These are phyloP conservation scores for Telmatherina bonti DNA, from an alignment of 2,797 vertebrate genomes.

Conservation along the genomic window DNA sequence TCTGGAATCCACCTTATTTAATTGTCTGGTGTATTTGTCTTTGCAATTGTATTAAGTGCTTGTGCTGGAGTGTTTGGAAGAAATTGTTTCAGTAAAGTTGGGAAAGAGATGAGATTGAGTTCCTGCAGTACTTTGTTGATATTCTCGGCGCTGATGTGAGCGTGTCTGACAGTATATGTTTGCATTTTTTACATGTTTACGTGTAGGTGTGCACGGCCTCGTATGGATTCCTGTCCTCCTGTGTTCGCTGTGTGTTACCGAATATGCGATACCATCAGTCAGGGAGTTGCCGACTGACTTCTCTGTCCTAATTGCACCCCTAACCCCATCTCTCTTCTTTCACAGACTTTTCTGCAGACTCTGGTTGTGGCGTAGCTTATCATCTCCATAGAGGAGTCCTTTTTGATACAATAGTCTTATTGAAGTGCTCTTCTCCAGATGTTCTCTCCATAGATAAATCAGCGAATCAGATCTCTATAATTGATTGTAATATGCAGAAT, in stretches of 20 bases:
- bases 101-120: constrained; percentile 31
- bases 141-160: neutral
- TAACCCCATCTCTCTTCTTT: constrained; percentile 63
- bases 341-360: constrained; percentile 50
- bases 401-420: constrained; percentile 83
- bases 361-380: constrained; percentile 63
- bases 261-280: constrained; percentile 68
- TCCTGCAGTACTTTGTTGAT: constrained; percentile 26
- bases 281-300: constrained; percentile 59
- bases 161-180: constrained; percentile 5
- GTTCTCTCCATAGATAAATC: constrained; percentile 81
- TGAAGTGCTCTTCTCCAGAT: constrained; percentile 83
- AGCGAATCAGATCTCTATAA: constrained; percentile 84
- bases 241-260: constrained; percentile 49
- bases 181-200: constrained; percentile 48
- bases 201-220: constrained; percentile 8
- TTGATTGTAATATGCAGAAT: constrained; percentile 85
- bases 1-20: constrained; percentile 33
- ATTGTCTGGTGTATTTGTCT: constrained; percentile 25
- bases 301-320: constrained; percentile 74
- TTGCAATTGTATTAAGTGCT: constrained; percentile 31
- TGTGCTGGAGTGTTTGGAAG: constrained; percentile 32
- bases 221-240: constrained; percentile 21
- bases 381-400: constrained; percentile 65
- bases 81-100: constrained; percentile 41